These are phyloP conservation scores for Tridacna gigas DNA, from an alignment of 2,888 invertebrate species.

Conservation along the genomic window DNA sequence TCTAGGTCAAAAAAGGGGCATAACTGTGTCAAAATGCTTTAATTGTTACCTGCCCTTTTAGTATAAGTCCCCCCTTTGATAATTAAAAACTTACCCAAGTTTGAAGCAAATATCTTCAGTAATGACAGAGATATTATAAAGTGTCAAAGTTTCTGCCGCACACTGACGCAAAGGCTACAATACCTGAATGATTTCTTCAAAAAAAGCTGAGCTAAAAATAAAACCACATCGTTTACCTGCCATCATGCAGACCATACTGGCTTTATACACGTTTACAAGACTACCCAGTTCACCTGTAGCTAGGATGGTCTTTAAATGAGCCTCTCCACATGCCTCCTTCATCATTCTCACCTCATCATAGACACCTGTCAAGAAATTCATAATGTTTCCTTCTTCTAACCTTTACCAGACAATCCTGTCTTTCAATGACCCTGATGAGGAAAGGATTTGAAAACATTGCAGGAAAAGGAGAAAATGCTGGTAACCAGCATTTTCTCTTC, in stretches of 20 bases:
- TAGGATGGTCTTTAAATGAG: conserved; percentile 96
- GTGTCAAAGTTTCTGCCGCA: neutral
- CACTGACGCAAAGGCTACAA: too few relatives aligned
- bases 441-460: neutral
- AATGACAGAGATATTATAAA: neutral
- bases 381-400: neutral
- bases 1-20: too few relatives aligned
- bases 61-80: too few relatives aligned
- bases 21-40: too few relatives aligned
- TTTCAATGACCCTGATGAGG: too few relatives aligned
- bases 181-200: too few relatives aligned
- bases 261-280: conserved; percentile 93
- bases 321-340: conserved; percentile 91
- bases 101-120: too few relatives aligned
- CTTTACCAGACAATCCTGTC: too few relatives aligned
- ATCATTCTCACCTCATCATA: conserved; percentile 93
- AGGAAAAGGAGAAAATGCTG: neutral
- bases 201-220: too few relatives aligned
- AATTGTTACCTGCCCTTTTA: too few relatives aligned
- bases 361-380: conserved; percentile 85
- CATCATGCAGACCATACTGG: conserved; percentile 92
- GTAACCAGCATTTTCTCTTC: neutral
- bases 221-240: conserved; percentile 86
- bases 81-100: too few relatives aligned
- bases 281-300: conserved; percentile 96